These are phyloP conservation scores for Cordylochernes scorpioides DNA, from an alignment of 2,888 invertebrate species.

Conservation along the genomic window DNA sequence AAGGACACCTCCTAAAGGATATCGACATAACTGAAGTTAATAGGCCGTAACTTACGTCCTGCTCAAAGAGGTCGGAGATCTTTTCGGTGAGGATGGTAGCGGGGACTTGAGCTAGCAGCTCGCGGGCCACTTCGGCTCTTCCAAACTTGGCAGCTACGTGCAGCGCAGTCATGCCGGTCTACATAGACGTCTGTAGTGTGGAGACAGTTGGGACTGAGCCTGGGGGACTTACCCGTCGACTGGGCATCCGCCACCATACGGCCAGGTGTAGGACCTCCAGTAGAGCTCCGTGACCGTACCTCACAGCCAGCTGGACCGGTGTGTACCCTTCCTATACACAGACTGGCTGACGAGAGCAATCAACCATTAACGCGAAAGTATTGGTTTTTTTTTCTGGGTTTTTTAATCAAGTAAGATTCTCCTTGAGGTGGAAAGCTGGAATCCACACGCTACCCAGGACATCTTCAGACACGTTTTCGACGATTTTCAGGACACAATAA, in stretches of 20 bases:
- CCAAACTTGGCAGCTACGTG: constrained; percentile 95
- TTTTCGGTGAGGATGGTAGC: constrained; percentile 86
- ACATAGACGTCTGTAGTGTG: constrained; percentile 7
- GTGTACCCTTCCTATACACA: constrained; percentile 64
- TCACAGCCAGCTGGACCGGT: constrained; percentile 79
- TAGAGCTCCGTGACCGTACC: constrained; percentile 77
- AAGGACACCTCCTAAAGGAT: no score
- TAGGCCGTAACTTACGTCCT: constrained; percentile 28
- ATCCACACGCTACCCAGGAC: no score
- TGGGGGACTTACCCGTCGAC: constrained; percentile 39
- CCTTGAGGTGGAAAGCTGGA: no score
- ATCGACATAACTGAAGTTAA: background rate
- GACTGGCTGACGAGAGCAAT: no score
- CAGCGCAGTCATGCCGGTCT: constrained; percentile 74
- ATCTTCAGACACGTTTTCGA: no score
- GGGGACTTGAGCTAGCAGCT: constrained; percentile 67
- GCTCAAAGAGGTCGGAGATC: constrained; percentile 42
- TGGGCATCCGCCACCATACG: constrained; percentile 60
- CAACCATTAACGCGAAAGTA: no score
- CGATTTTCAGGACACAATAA: no score
- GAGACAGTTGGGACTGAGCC: constrained; percentile 4
- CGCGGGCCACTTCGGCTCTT: constrained; percentile 82
- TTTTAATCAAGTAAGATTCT: no score
- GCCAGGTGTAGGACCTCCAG: constrained; percentile 58
- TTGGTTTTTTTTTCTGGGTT: no score